A percentile compares a stretch with the other conserved stretches of the same genome.
These are phyloP conservation scores for Ochropacha duplaris DNA, from an alignment of 2,888 invertebrate species.

Conservation along the genomic window DNA sequence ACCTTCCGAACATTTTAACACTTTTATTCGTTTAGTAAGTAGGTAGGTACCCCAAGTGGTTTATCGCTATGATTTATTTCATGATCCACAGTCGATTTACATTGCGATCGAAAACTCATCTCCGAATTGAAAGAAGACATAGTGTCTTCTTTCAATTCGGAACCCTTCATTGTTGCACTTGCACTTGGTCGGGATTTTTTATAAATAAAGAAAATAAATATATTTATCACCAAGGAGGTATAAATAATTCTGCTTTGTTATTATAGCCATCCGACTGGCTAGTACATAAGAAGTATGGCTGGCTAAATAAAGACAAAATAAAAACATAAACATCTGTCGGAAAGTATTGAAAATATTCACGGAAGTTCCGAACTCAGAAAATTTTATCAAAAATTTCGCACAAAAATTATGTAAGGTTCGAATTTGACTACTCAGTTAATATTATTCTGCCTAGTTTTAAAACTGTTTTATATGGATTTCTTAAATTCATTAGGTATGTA, in stretches of 20 bases:
- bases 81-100: no score
- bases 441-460: constrained; percentile 10
- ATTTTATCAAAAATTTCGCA: constrained; percentile 26
- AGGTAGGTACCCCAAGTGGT: no score
- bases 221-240: neutral
- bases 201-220: no score
- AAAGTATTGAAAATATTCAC: constrained; percentile 21
- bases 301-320: constrained; percentile 9
- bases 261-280: neutral
- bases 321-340: constrained; percentile 22
- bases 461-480: constrained; percentile 57
- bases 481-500: constrained; percentile 61
- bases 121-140: no score
- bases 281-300: neutral
- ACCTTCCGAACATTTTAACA: no score
- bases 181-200: no score
- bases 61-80: no score
- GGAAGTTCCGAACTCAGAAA: constrained; percentile 23
- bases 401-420: constrained; percentile 41
- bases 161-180: no score
- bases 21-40: no score
- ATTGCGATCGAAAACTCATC: no score
- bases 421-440: constrained; percentile 17
- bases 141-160: no score
- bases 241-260: neutral